Conservation (phyloP, 2,888 invertebrate genomes). For the Arctia plantaginis region DNA sequence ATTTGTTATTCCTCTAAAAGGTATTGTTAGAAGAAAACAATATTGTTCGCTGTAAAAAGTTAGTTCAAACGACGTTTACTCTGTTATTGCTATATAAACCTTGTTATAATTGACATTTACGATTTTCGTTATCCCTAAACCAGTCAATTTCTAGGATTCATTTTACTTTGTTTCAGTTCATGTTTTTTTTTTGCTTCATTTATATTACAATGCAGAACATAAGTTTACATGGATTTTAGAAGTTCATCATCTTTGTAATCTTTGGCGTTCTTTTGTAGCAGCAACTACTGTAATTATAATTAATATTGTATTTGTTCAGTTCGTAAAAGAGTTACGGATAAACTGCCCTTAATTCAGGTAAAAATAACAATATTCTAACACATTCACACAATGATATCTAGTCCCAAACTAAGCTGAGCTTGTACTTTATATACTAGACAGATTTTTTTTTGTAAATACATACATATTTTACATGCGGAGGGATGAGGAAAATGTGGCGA, state of each 20-base stretch:
- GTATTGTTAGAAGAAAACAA: background rate
- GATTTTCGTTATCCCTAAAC: background rate
- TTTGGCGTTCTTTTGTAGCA: background rate
- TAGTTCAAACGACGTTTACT: background rate
- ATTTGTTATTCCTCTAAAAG: background rate
- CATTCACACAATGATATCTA: too few relatives aligned
- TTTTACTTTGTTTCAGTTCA: background rate
- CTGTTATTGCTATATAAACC: constrained; percentile 12
- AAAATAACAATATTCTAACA: too few relatives aligned
- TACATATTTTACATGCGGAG: too few relatives aligned
- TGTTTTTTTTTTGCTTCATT: background rate
- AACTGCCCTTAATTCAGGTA: too few relatives aligned
- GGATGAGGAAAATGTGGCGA: too few relatives aligned
- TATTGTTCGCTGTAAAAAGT: background rate
- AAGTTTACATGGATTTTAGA: background rate
- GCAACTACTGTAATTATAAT: background rate
- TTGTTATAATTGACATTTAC: constrained; percentile 11
- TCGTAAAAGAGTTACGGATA: too few relatives aligned
- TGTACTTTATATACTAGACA: too few relatives aligned
- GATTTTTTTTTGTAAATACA: too few relatives aligned
- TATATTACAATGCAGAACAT: background rate
- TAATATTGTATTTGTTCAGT: background rate
- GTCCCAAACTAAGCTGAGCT: too few relatives aligned
- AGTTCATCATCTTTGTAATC: background rate
- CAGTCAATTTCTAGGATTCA: constrained; percentile 1